Evolutionary conservation across 2,888 invertebrate species (phyloP), one percentile per base, ranked within the genome.

Genomic region (Eupithecia subumbrata): DNA sequence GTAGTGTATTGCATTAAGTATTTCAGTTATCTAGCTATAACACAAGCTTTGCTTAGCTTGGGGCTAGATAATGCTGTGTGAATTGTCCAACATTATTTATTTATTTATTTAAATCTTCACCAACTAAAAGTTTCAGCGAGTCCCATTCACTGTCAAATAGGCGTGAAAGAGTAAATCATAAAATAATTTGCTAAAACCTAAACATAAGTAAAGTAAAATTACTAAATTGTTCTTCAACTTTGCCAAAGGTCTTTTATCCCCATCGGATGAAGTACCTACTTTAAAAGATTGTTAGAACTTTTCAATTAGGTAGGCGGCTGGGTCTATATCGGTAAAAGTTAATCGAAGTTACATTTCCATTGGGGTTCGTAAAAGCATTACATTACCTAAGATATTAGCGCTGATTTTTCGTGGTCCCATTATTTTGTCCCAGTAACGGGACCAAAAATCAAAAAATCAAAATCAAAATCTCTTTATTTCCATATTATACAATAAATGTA

Each of bases 241-340:
- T 74, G 64, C 34, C 76, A 78, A 80, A 78, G 76, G 76, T 76
- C 72, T 76, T 75, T 74, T 76, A 73, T 73, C 72, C 77, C 76
- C 76, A 70, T 74, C 73, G 78, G 78, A 67, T 72, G 52, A 69
- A 75, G 74, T 76, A 77, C 52, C 52, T 22, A 11, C 52, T 71
- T 78, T 75, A 80, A 82, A 84, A 80, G 83, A 83, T 86, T 83
- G 82, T 85, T 84, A 84, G 78, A 84, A 90, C 85, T 88, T 89
- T 90, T 86, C 88, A 88, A 89, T 90, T 88, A 88, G 86, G 83
- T 85, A 86, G 84, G 84, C 87, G 87, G 89, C 85, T 40, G 84
- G 85, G 87, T 85, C 82, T 85, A 81, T 82, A 81, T 85, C 82
- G 77, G 79, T 83, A 83, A 87, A 89, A 87, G 87, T 88, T 88